phyloP scores from a whole-genome alignment of 2,888 invertebrate genomes.

The Drosophila peninsularis region DNA sequence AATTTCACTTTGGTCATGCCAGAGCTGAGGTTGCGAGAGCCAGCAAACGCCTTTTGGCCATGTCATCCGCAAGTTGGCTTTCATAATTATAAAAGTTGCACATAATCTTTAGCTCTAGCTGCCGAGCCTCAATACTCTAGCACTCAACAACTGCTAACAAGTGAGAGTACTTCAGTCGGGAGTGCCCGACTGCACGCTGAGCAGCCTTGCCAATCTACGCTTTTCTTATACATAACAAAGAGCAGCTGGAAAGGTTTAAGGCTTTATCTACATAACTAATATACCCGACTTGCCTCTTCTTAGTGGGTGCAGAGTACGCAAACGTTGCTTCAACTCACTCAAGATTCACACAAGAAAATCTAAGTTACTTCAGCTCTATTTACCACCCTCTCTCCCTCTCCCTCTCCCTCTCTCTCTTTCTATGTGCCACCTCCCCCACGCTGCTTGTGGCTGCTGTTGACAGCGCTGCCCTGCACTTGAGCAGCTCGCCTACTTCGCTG shows the following conservation, averaged over 20 bases:
- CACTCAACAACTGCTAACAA: too few species aligned
- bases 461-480: slow-evolving; percentile 30
- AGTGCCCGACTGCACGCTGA: too few species aligned
- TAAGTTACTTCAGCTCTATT: neutral
- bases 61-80: neutral
- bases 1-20: neutral
- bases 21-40: neutral
- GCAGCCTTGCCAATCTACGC: too few species aligned
- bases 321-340: too few species aligned
- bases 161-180: too few species aligned
- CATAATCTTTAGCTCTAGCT: neutral
- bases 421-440: neutral
- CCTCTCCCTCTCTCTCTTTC: too few species aligned
- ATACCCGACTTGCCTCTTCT: neutral
- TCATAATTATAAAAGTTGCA: neutral
- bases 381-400: neutral
- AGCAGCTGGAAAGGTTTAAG: too few species aligned
- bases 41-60: neutral
- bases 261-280: too few species aligned
- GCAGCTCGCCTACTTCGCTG: slow-evolving; percentile 22
- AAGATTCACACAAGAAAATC: slow-evolving; percentile 2
- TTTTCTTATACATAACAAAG: too few species aligned
- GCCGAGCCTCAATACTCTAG: too few species aligned
- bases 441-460: slow-evolving; percentile 14
- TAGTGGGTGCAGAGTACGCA: neutral